These are phyloP conservation scores for Chionoecetes opilio DNA, from an alignment of 1,140 invertebrate species.

Conservation along the genomic window DNA sequence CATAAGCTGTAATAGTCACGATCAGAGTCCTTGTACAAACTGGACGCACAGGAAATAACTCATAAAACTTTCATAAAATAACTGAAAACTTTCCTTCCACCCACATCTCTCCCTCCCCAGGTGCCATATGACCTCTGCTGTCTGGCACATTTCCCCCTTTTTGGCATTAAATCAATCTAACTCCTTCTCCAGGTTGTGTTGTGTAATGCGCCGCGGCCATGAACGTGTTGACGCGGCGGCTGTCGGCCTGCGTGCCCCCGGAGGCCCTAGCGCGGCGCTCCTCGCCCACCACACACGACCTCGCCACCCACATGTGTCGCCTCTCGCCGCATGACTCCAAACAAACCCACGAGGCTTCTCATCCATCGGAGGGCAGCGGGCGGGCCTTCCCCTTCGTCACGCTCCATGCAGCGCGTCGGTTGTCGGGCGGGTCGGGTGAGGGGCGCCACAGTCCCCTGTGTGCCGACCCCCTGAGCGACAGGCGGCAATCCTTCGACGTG, in stretches of 20 bases:
- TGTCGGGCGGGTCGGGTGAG: not conserved
- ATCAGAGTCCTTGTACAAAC: no score
- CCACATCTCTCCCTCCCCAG: not conserved
- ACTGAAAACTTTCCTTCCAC: not conserved
- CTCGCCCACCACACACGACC: not conserved
- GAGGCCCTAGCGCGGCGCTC: not conserved
- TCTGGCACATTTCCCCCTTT: no score
- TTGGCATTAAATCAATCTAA: no score
- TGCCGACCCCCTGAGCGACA: not conserved
- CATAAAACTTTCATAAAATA: not conserved
- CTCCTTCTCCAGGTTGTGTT: no score
- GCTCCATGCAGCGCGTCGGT: no score
- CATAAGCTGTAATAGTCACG: no score
- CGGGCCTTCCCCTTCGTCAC: no score
- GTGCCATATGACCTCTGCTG: no score
- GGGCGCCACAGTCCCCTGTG: not conserved
- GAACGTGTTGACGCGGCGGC: not conserved
- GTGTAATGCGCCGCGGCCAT: not conserved
- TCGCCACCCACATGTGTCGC: not conserved
- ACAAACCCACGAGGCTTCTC: no score
- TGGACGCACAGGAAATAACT: no score
- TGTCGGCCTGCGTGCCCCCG: not conserved
- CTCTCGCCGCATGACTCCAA: not conserved
- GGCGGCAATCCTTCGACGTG: not conserved
- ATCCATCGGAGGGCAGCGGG: no score